phyloP scores from a whole-genome alignment of 1,140 invertebrate genomes.

The Drosophila kurseongensis region DNA sequence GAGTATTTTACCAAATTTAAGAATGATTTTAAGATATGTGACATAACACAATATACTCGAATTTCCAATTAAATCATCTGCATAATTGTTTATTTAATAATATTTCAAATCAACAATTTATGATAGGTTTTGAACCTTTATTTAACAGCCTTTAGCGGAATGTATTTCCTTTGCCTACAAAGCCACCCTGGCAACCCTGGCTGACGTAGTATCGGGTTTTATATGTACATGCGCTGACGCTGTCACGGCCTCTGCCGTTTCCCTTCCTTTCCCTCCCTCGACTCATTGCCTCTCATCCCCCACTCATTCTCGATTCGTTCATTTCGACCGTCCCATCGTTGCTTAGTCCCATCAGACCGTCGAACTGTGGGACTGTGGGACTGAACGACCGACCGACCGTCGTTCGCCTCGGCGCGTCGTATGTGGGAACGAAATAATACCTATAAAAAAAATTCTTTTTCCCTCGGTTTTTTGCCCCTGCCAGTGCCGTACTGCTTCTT shows the following conservation, averaged over 20 bases:
- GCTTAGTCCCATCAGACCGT: slow-evolving; percentile 16
- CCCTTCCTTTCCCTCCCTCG: slow-evolving; percentile 37
- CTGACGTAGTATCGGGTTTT: slow-evolving; percentile 77
- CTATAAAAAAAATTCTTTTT: slow-evolving; percentile 77
- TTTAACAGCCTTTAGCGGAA: neutral
- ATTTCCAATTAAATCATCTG: too few species aligned
- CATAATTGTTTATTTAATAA: too few species aligned
- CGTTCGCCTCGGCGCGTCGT: slow-evolving; percentile 76
- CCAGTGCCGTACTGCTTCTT: slow-evolving; percentile 27
- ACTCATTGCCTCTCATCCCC: slow-evolving; percentile 34
- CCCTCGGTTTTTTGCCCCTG: slow-evolving; percentile 63
- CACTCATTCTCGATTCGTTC: slow-evolving; percentile 50
- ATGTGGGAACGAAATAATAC: slow-evolving; percentile 82
- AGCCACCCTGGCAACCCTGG: slow-evolving; percentile 59
- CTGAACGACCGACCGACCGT: slow-evolving; percentile 47
- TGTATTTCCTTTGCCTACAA: neutral
- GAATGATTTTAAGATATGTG: too few species aligned
- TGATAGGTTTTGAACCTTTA: neutral
- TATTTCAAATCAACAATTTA: too few species aligned
- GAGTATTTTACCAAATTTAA: too few species aligned
- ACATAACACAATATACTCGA: too few species aligned
- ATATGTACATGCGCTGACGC: slow-evolving; percentile 78
- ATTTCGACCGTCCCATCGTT: slow-evolving; percentile 28
- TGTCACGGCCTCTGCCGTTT: slow-evolving; percentile 75
- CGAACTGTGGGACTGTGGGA: slow-evolving; percentile 18